phyloP scores from a whole-genome alignment of 2,888 invertebrate species.

The Cristatella mucedo region DNA sequence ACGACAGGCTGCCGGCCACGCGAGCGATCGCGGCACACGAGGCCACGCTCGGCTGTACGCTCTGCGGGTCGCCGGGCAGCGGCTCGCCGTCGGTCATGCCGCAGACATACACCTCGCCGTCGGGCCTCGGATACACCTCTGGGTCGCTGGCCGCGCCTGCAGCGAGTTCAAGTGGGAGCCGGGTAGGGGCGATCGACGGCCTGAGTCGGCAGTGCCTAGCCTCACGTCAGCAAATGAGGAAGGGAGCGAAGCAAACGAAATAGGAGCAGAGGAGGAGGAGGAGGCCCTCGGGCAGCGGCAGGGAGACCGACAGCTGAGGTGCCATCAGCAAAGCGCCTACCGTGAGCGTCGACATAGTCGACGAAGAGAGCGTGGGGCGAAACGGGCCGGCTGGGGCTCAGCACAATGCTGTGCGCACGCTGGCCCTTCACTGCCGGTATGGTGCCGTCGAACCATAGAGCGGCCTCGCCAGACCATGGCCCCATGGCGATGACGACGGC shows the following conservation, averaged over 20 bases:
- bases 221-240: too few relatives aligned
- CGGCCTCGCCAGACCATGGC: conserved; percentile 16
- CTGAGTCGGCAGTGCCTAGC: too few relatives aligned
- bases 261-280: too few relatives aligned
- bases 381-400: conserved; percentile 10
- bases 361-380: conserved; percentile 14
- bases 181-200: too few relatives aligned
- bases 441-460: conserved; percentile 12
- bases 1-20: conserved; percentile 8
- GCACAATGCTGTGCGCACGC: conserved; percentile 16
- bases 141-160: conserved; percentile 9
- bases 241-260: too few relatives aligned
- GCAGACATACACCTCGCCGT: conserved; percentile 16
- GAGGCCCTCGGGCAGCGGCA: too few relatives aligned
- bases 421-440: conserved; percentile 12
- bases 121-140: conserved; percentile 18
- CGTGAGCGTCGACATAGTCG: conserved; percentile 9
- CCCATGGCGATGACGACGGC: conserved; percentile 17
- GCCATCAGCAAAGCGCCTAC: not conserved
- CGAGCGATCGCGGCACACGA: not conserved
- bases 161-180: too few relatives aligned
- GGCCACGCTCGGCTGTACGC: conserved; percentile 9
- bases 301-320: too few relatives aligned
- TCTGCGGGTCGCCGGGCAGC: conserved; percentile 12
- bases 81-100: conserved; percentile 13